Evolutionary conservation across 2,113 vertebrate genomes (phyloP).

Genomic region (Mobula hypostoma): DNA sequence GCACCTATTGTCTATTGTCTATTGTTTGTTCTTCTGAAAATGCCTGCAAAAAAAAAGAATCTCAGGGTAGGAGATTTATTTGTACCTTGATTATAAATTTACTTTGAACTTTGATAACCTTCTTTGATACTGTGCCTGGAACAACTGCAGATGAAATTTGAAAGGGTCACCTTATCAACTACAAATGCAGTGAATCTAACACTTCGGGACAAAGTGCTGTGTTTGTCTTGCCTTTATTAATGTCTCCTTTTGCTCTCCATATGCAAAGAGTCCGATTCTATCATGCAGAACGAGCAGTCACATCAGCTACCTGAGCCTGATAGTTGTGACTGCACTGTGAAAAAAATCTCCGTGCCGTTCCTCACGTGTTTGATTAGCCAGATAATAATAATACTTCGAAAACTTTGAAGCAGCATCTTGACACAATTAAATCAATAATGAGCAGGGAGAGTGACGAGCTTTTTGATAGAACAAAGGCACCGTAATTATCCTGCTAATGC

Average conservation of each 20-base stretch:
- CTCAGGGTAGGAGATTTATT: too few relatives aligned
- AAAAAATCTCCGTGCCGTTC: not conserved
- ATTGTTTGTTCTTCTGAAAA: too few relatives aligned
- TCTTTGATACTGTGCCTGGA: not conserved
- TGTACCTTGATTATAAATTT: too few relatives aligned
- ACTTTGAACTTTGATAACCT: too few relatives aligned
- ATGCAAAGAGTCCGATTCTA: not conserved
- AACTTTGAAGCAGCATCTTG: conserved; percentile 16
- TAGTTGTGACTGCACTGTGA: not conserved
- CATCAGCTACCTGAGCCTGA: not conserved
- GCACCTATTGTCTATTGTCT: too few relatives aligned
- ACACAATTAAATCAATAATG: conserved; percentile 33
- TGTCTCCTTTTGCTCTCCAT: not conserved
- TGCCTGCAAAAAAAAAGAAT: too few relatives aligned
- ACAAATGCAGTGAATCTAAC: not conserved
- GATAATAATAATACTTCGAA: conserved; percentile 12
- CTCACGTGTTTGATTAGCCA: conserved; percentile 21
- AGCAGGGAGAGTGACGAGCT: conserved; percentile 6
- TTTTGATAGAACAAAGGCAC: not conserved
- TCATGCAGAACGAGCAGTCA: not conserved
- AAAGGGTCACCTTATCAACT: not conserved
- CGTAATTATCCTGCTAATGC: conserved; percentile 21
- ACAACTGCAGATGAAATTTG: not conserved
- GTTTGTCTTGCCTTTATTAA: not conserved
- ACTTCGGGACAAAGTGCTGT: not conserved